These are phyloP conservation scores for Myrmecophaga tridactyla DNA, from an alignment of 2,113 vertebrate genomes.

Conservation along the genomic window DNA sequence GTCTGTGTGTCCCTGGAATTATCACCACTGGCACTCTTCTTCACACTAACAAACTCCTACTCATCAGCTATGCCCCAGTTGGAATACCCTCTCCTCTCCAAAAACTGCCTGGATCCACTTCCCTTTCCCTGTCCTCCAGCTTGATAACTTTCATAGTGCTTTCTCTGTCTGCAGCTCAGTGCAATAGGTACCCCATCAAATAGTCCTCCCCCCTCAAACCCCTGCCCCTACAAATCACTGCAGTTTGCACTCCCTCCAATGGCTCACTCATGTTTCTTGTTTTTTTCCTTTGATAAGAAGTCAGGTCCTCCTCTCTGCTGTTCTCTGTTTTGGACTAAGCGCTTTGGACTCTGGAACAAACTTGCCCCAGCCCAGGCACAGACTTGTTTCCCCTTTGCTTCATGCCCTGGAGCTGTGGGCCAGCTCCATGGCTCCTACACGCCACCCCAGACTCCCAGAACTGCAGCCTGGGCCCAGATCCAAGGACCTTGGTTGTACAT, in stretches of 20 bases:
- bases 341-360: neutral
- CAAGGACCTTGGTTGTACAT: neutral
- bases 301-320: neutral
- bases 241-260: neutral
- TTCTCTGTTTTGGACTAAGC: neutral
- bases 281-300: neutral
- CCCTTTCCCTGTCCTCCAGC: neutral
- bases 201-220: neutral
- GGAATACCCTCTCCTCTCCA: neutral
- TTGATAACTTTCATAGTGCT: neutral
- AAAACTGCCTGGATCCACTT: neutral
- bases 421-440: neutral
- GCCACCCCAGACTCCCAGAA: neutral
- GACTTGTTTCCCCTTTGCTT: neutral
- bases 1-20: neutral
- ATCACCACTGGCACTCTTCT: neutral
- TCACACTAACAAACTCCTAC: constrained; percentile 35
- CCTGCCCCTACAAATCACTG: neutral
- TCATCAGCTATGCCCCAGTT: neutral
- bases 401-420: neutral
- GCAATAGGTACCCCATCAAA: neutral
- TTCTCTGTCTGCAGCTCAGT: neutral
- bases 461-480: neutral
- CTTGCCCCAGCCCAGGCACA: neutral
- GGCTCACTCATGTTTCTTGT: neutral